Evolutionary conservation across 2,113 vertebrate genomes (phyloP).

Genomic region (Athene noctua): DNA sequence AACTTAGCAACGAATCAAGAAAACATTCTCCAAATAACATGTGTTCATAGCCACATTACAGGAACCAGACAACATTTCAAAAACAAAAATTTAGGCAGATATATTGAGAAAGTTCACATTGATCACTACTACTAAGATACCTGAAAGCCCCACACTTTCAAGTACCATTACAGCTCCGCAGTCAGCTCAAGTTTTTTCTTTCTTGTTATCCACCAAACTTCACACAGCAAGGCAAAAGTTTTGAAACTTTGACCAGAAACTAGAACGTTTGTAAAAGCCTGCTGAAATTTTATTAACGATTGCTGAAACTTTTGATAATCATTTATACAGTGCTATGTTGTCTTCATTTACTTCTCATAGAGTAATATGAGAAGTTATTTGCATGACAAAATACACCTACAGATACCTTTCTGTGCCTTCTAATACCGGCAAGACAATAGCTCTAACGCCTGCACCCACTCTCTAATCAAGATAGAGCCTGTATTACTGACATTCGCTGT

Average conservation of each 20-base stretch:
- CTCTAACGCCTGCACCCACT: not conserved
- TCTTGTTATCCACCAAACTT: not conserved
- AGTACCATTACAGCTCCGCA: not conserved
- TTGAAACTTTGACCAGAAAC: not conserved
- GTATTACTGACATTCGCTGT: rapidly evolving
- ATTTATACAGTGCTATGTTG: not conserved
- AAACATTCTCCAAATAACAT: not conserved
- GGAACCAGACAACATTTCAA: not conserved
- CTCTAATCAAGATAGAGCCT: rapidly evolving
- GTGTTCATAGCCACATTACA: not conserved
- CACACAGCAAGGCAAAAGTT: not conserved
- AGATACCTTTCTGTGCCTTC: not conserved
- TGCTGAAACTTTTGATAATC: not conserved
- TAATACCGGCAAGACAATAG: too few relatives aligned
- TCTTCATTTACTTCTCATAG: not conserved
- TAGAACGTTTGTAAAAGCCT: not conserved
- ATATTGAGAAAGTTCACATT: not conserved
- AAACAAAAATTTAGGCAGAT: not conserved
- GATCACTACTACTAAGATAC: rapidly evolving
- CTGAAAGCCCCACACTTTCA: not conserved
- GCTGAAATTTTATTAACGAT: not conserved
- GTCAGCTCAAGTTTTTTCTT: not conserved
- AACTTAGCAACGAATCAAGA: not conserved
- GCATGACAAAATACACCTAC: not conserved
- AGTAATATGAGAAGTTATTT: not conserved